Percentiles rank a stretch among this genome's conserved stretches.
Conservation (phyloP, 2,888 invertebrate genomes). For the Branchipolynoe longqiensis region DNA sequence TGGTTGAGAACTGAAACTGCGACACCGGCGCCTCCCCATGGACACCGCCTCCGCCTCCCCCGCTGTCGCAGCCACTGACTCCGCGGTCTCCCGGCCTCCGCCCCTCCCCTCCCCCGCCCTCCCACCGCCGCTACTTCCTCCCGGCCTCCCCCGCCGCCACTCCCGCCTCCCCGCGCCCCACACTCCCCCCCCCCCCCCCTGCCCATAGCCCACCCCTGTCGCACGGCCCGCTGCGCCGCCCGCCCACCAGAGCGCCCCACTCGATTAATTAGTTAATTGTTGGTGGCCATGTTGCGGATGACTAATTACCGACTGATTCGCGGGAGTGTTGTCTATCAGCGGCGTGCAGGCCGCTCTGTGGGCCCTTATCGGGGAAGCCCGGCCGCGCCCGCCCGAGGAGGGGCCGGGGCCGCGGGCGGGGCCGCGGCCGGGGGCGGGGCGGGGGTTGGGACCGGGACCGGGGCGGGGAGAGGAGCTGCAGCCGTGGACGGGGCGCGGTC, state of each 20-base stretch:
- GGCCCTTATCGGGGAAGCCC: neutral
- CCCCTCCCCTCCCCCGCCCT: no score
- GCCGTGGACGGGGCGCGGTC: no score
- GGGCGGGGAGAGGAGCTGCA: neutral
- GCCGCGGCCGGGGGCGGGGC: neutral
- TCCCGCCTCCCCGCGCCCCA: neutral
- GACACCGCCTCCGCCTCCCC: no score
- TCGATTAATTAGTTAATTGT: constrained; percentile 59
- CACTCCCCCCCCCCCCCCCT: neutral
- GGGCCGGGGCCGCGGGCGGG: neutral
- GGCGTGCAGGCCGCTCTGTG: neutral
- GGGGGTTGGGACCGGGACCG: neutral
- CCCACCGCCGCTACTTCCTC: neutral
- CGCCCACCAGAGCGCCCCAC: constrained; percentile 9
- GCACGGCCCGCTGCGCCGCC: constrained; percentile 9
- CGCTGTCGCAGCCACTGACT: no score
- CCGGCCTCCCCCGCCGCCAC: neutral
- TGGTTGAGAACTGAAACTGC: no score
- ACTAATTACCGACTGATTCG: constrained; percentile 57
- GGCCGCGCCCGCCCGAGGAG: neutral
- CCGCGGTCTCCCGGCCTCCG: neutral
- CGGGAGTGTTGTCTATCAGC: constrained; percentile 46
- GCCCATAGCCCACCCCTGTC: constrained; percentile 21
- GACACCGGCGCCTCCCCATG: no score
- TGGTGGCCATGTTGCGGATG: constrained; percentile 47